These are phyloP conservation scores for Philereme transversata DNA, from an alignment of 2,888 invertebrate species.

Conservation along the genomic window DNA sequence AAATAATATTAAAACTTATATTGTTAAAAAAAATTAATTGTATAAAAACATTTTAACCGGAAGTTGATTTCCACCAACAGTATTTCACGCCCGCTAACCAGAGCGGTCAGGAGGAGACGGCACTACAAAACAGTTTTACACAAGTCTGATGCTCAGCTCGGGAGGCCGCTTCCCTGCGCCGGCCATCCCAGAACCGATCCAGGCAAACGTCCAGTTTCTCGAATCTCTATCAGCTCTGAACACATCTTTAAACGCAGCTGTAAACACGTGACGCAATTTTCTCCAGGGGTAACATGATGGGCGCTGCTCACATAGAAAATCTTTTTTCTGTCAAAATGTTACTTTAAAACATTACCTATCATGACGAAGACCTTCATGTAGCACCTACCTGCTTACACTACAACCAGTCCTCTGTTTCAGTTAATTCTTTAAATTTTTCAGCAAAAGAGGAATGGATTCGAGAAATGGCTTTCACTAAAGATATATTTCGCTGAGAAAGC, in stretches of 20 bases:
- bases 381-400: background rate
- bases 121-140: constrained; percentile 91
- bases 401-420: background rate
- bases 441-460: too few species aligned
- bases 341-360: background rate
- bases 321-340: background rate
- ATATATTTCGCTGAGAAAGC: too few species aligned
- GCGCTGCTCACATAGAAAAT: background rate
- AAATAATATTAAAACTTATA: too few species aligned
- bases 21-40: too few species aligned
- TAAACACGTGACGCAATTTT: background rate
- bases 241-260: constrained; percentile 19
- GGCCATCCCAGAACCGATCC: constrained; percentile 57
- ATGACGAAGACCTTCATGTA: background rate
- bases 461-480: too few species aligned
- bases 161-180: constrained; percentile 63
- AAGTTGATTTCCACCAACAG: constrained; percentile 74
- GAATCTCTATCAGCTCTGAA: constrained; percentile 71
- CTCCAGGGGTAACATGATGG: background rate
- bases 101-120: constrained; percentile 87
- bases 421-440: too few species aligned
- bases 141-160: constrained; percentile 88
- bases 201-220: constrained; percentile 56
- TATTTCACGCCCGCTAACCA: constrained; percentile 92
- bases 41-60: too few species aligned